These are phyloP conservation scores for Psittacus erithacus DNA, from an alignment of 2,113 vertebrate species.

Conservation along the genomic window DNA sequence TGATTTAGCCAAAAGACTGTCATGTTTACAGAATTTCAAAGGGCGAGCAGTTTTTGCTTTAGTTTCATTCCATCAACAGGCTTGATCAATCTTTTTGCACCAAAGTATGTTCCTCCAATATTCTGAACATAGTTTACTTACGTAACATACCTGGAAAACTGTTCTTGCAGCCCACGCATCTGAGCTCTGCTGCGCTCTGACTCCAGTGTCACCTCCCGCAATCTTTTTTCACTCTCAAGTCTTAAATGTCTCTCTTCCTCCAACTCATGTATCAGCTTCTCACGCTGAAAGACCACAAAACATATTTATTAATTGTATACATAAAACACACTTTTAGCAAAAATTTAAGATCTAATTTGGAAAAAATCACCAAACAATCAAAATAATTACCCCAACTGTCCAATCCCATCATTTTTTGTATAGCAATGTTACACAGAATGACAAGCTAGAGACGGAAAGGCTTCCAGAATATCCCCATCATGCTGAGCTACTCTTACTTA, in stretches of 20 bases:
- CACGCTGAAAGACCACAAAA: constrained; percentile 77
- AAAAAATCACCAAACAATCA: not conserved
- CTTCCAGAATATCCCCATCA: not conserved
- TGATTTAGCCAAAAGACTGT: not conserved
- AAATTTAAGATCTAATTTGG: not conserved
- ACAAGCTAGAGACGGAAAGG: not conserved
- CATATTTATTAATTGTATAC: not conserved
- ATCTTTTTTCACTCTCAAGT: constrained; percentile 87
- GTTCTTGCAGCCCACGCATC: constrained; percentile 88
- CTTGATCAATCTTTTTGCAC: not conserved
- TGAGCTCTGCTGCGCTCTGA: constrained; percentile 83
- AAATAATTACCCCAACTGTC: not conserved
- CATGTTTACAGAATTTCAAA: not conserved
- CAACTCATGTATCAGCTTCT: constrained; percentile 93
- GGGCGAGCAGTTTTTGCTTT: not conserved
- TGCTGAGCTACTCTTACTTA: not conserved
- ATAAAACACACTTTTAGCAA: not conserved
- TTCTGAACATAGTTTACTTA: not conserved
- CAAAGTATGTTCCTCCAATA: not conserved
- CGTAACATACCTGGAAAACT: constrained; percentile 86
- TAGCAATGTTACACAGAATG: not conserved
- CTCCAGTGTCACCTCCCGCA: constrained; percentile 87
- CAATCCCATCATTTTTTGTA: not conserved
- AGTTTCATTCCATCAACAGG: not conserved
- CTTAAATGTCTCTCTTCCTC: constrained; percentile 90